Base-by-base conservation (phyloP, 2,888 invertebrate species). In the Lymantria monacha region DNA sequence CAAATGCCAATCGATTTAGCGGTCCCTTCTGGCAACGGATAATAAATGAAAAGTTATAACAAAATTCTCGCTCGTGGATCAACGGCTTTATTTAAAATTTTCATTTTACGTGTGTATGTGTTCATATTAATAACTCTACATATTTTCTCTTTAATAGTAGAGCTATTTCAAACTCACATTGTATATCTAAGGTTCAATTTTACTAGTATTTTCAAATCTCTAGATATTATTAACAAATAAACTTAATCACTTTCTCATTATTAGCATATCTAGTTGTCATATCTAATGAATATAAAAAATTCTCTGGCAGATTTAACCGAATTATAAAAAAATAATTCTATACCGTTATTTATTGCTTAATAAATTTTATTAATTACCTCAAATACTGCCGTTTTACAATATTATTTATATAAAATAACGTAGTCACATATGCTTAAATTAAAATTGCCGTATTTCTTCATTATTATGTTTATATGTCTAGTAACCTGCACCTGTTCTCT, bases 251-350 rank as follows among this genome's bases (percentile, higher is more conserved):
- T 79, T 79, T 76, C 70, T 77, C 69, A 74, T 74, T 72, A 75
- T 72, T 64, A 85, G 85, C 86, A 87, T 87, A 87, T 88, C 87
- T 86, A 54, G 82, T 88, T 87, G 85, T 80, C 80, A 86, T 88
- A 87, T 83, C 82, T 85, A 71, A 73, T 62, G 61, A 63, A 75
- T 70, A 66, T 74, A 71, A 58, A 69, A 61, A 51, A 68, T 57
- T 69, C 57, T 63, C 64, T 64, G 57, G 58, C 52, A 53, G 49
- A 49, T 59, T 42, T 41, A 57, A 61, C 59, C 61, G 61, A 61
- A 57, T 66, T 60, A 58, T 38, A n/a, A 30, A n/a, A n/a, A n/a
- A n/a, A 7, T 9, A 41, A 22, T 41, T 41, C 10, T 15, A 10
- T 41, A 38, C 9, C 2, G 3, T 15, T 15, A 9, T 15, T n/a